Evolutionary conservation across 1,140 invertebrate species (phyloP), one percentile per base, ranked within the genome.

Genomic region (Nasonia vitripennis): DNA sequence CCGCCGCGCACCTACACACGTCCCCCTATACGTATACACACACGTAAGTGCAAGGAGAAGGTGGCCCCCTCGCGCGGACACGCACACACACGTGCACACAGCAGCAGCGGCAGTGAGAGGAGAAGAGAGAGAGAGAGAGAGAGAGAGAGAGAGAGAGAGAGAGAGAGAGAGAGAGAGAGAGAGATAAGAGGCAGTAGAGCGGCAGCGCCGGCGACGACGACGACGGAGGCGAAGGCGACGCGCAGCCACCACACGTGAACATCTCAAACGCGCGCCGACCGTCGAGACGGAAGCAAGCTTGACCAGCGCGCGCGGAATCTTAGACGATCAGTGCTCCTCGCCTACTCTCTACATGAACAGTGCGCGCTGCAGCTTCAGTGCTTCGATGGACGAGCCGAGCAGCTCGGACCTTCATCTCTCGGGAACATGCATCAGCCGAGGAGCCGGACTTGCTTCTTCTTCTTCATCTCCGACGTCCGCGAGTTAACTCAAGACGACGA

Each of bases 1-100:
- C 55, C 17, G 85, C 55, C 81, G 62, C 74, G 80, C 84, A 83
- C 83, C 82, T 81, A 87, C 27, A 14, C 68, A 14, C 74, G 2
- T 41, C 37, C 14, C 17, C 20, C 3, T 74, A 74, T 34, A 84
- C 83, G 73, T 68, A 87, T 84, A 87, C 86, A 81, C 75, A 87
- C 75, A 88, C 86, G 82, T 71, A 79, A n/a, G 67, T 77, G 37
- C 41, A 83, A 37, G 81, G 68, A 71, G 31, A 84, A 77, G 78
- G 74, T n/a, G 55, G 55, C 20, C 55, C 55, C 55, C 68, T 71
- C 55, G 86, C 82, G 86, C 73, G 86, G 84, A 74, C 87, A 86
- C 71, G 86, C 62, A 77, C 68, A 48, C 79, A n/a, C 48, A 83
- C 51, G 77, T 14, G 27, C 51, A 17, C 12, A 51, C 31, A 31